Evolutionary conservation across 2,888 invertebrate genomes (phyloP), one percentile per base, ranked within the genome.

Genomic region (Hirtodrosophila trivittata): DNA sequence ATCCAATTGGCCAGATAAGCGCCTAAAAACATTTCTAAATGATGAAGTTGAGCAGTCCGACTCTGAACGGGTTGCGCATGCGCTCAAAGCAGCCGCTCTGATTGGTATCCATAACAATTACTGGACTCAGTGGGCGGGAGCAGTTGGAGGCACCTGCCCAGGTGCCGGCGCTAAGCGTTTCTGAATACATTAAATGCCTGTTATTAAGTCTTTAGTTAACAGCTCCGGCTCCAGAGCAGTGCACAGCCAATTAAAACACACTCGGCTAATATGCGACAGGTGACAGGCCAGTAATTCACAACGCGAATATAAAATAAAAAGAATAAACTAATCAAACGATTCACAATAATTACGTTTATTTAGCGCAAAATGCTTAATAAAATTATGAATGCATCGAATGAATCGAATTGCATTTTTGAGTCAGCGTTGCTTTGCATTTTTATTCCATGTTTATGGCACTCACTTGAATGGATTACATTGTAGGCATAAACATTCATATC

Each of bases 131-230:
- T 54, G 56, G 70, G 73, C 59, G 46, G 38, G 45, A 37, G 2
- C 56, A 13, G 9, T 39, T 33, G 16, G 54, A 45, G 86, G 82
- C 85, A 82, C 85, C 87, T 57, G 54, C 41, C 42, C 56, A 80
- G 71, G 74, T 86, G 87, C 62, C 74, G 81, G 65, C 68, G 77
- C 72, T 86, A 57, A 62, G 35, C 64, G 78, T 54, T 73, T 47
- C 60, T 64, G 75, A 62, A 81, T 85, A 81, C 26, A 63, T 70
- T 57, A 57, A 66, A 62, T 56, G 35, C 13, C 43, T 54, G 56
- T 87, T 69, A 77, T 87, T 87, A 75, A 67, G 47, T 54, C 25
- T 58, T 43, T 43, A 9, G 9, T 6, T 9, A 39, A 42, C 51
- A 63, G 49, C 62, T 43, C 21, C 8, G 16, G 32, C 18, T 21